These are phyloP conservation scores for Rhodinocichla rosea DNA, from an alignment of 2,113 vertebrate genomes.

Conservation along the genomic window DNA sequence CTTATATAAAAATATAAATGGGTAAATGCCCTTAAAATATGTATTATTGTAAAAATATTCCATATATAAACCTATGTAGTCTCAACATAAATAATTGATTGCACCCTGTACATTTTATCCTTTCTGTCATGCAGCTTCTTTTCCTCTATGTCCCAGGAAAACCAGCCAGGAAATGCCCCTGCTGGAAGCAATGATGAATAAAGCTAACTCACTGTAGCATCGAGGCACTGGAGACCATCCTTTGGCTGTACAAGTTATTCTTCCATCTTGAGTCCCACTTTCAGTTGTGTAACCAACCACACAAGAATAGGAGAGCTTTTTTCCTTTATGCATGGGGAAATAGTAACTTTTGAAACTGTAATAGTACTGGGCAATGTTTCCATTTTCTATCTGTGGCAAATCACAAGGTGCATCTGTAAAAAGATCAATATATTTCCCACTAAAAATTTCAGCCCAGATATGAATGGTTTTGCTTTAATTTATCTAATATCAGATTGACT, in stretches of 20 bases:
- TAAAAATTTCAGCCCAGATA: neutral
- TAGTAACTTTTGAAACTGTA: constrained; percentile 72
- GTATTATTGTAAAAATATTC: neutral
- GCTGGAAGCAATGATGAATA: neutral
- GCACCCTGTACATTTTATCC: neutral
- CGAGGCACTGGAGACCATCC: constrained; percentile 69
- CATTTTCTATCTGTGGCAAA: constrained; percentile 69
- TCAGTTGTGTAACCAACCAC: constrained; percentile 66
- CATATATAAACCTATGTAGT: neutral
- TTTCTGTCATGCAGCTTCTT: neutral
- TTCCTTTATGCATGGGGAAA: constrained; percentile 64
- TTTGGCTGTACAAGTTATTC: constrained; percentile 52
- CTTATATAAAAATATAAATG: neutral
- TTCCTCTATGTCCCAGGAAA: neutral
- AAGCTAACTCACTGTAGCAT: constrained; percentile 71
- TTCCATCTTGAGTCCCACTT: constrained; percentile 54
- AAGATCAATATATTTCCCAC: neutral
- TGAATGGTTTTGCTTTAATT: neutral
- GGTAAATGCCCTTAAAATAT: neutral
- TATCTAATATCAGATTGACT: neutral
- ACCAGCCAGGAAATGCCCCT: neutral
- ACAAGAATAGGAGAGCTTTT: constrained; percentile 64
- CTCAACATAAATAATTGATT: neutral
- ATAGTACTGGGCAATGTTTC: constrained; percentile 68
- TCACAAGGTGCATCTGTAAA: constrained; percentile 69